Conservation (phyloP, 1,140 invertebrate species). For the Andricus grossulariae region DNA sequence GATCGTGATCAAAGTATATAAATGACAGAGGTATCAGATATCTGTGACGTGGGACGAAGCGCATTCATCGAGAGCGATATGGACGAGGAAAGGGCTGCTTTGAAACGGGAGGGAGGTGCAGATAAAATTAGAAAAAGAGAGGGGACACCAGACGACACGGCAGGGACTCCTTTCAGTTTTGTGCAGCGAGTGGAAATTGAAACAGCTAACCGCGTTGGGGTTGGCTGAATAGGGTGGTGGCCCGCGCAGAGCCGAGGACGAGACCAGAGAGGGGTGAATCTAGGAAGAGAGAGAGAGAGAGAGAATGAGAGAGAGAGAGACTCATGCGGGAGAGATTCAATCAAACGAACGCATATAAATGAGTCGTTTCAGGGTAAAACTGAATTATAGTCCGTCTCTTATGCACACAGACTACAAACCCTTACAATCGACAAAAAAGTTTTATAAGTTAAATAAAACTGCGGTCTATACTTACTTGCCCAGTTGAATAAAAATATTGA, state of each 20-base stretch:
- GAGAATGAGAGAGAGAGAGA: constrained; percentile 26
- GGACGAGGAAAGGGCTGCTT: constrained; percentile 8
- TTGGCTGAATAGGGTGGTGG: constrained; percentile 52
- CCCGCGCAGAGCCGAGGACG: constrained; percentile 42
- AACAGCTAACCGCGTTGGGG: constrained; percentile 70
- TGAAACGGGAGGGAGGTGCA: constrained; percentile 18
- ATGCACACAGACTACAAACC: too few relatives aligned
- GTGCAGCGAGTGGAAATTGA: constrained; percentile 67
- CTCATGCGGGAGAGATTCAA: constrained; percentile 64
- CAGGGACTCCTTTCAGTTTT: constrained; percentile 66
- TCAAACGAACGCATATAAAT: constrained; percentile 73
- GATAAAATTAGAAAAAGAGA: constrained; percentile 31
- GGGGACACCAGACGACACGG: constrained; percentile 42
- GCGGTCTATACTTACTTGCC: too few relatives aligned
- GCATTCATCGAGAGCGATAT: constrained; percentile 27
- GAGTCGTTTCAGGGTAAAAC: constrained; percentile 71
- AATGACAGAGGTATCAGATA: constrained; percentile 22
- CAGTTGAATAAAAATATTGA: too few relatives aligned
- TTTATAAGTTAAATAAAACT: too few relatives aligned
- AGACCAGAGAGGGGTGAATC: constrained; percentile 11
- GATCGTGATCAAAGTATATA: constrained; percentile 16
- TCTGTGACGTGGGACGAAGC: constrained; percentile 30
- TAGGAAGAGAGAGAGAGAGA: constrained; percentile 8
- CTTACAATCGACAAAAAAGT: constrained; percentile 37
- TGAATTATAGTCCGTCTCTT: constrained; percentile 65